Evolutionary conservation across 2,113 vertebrate species (phyloP), one percentile per base, ranked within the genome.

Genomic region (Equus przewalskii): DNA sequence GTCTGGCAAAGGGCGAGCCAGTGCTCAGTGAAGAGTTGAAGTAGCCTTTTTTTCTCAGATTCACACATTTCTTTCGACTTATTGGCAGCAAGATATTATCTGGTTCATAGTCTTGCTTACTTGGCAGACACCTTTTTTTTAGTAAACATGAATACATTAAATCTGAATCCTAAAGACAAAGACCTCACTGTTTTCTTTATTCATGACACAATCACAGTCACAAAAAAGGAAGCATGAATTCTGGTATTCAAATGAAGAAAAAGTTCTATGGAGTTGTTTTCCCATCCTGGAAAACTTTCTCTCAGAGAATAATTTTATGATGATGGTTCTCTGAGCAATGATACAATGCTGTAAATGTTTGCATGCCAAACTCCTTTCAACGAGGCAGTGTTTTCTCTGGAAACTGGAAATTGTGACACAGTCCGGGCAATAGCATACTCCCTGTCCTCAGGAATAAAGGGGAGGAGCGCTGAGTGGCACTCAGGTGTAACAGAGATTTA

Each of bases 341-440:
- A 51, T 41, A 70, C 41, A 78, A 58, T 19, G 22, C 65, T 54
- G 60, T 41, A 21, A 60, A 88, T 94, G 97, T 96, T 81, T 81
- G 78, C 60, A 78, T 19, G 81, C 88, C 80, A 93, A 60, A 70
- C 16, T 60, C 16, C 81, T 94, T 73, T 95, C 91, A 92, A 11
- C 19, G 14, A 93, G 67, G 62, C 72, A 97, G 33, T 94, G 72
- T 94, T 89, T 96, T 96, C 89, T 93, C 81, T 96, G 91, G 94
- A 96, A 92, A 78, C 67, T 89, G 93, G 73, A 90, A 96, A 97
- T 5, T 19, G 1, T 83, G 91, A 94, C 54, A 33, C 11, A n/a
- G 76, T 46, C 33, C 56, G 76, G n/a, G 81, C 28, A 73, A 51
- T 30, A 67, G 65, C 56, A 41, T 1, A 26, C 28, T 41, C 78